Evolutionary conservation across 2,113 vertebrate genomes (phyloP).

Genomic region (Seriola aureovittata): DNA sequence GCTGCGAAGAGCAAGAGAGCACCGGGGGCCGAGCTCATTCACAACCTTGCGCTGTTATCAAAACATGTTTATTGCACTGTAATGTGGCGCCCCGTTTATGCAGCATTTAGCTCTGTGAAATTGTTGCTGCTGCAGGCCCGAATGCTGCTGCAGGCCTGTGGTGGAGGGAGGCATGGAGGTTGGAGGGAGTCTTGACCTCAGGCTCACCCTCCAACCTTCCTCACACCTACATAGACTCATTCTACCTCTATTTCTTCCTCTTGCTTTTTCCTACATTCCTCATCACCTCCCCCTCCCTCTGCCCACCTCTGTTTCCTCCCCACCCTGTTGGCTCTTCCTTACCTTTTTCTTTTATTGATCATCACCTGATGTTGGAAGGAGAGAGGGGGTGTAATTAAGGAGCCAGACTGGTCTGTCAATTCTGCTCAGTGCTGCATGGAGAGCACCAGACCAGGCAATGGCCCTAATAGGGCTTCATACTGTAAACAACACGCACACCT

Average conservation of each 20-base stretch:
- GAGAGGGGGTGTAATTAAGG: conserved; percentile 82
- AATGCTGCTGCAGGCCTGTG: not conserved
- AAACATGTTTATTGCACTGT: conserved; percentile 62
- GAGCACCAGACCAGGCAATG: conserved; percentile 72
- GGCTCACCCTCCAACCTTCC: conserved; percentile 38
- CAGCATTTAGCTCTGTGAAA: conserved; percentile 34
- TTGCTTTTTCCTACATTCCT: not conserved
- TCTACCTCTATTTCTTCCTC: conserved; percentile 25
- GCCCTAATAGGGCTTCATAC: conserved; percentile 82
- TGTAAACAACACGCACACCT: conserved; percentile 85
- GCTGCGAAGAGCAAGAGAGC: conserved; percentile 32
- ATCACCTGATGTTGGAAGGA: conserved; percentile 78
- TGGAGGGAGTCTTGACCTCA: conserved; percentile 19
- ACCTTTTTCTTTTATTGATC: conserved; percentile 78
- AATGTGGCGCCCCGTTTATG: conserved; percentile 44
- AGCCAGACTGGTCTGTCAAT: conserved; percentile 82
- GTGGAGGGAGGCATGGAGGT: not conserved
- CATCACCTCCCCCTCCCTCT: conserved; percentile 28
- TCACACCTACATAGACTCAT: conserved; percentile 25
- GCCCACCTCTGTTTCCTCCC: conserved; percentile 12
- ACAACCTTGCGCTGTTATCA: conserved; percentile 66
- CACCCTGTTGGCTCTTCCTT: not conserved
- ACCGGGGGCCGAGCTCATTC: conserved; percentile 54
- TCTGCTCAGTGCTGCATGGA: conserved; percentile 75
- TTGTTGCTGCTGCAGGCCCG: conserved; percentile 10